Conservation (phyloP, 1,140 invertebrate species). For the Leptestheria dahalacensis region DNA sequence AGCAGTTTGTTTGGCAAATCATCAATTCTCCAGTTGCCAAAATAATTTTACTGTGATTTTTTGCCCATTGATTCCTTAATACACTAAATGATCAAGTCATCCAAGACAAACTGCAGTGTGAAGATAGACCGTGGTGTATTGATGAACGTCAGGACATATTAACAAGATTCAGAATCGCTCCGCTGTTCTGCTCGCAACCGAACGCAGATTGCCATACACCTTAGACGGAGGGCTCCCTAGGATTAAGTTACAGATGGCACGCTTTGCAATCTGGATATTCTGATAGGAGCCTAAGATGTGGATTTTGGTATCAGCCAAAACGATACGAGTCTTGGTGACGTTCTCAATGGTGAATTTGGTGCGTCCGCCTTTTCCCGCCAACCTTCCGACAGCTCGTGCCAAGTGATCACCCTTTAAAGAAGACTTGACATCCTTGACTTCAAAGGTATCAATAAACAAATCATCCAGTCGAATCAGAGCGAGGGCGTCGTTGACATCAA, state of each 20-base stretch:
- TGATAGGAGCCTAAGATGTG: conserved; percentile 96
- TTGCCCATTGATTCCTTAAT: too few species aligned
- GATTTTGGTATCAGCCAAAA: conserved; percentile 89
- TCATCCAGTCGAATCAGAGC: conserved; percentile 90
- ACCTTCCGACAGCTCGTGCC: conserved; percentile 81
- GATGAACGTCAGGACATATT: not conserved
- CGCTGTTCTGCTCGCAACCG: conserved; percentile 60
- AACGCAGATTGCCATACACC: conserved; percentile 83
- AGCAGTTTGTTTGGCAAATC: too few species aligned
- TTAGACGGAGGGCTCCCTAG: conserved; percentile 89
- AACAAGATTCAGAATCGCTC: conserved; percentile 52
- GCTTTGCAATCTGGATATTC: conserved; percentile 86
- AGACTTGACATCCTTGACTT: conserved; percentile 90
- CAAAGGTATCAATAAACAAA: conserved; percentile 92
- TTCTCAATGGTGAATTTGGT: conserved; percentile 99
- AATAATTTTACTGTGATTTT: too few species aligned
- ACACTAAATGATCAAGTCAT: too few species aligned
- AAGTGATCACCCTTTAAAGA: conserved; percentile 86
- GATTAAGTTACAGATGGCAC: conserved; percentile 95
- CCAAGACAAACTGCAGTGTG: too few species aligned
- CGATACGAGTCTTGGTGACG: conserved; percentile 94
- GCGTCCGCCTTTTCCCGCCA: conserved; percentile 92
- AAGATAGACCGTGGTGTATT: too few species aligned
- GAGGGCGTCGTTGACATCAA: conserved; percentile 93
- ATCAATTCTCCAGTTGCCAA: too few species aligned